Conservation (phyloP, 1,140 invertebrate species). For the Bombus waltoni region DNA sequence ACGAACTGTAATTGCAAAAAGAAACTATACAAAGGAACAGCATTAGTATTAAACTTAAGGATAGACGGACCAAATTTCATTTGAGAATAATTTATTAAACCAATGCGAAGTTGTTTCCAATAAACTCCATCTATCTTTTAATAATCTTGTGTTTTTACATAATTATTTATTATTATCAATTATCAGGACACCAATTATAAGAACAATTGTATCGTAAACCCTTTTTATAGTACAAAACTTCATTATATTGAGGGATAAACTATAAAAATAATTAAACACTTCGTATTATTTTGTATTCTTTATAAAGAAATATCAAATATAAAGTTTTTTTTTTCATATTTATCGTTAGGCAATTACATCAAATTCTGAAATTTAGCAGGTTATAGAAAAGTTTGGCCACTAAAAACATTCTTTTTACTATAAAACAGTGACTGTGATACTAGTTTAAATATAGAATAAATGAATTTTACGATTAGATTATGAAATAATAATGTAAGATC, state of each 20-base stretch:
- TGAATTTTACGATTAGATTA: constrained; percentile 17
- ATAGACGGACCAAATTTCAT: constrained; percentile 13
- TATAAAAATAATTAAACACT: neutral
- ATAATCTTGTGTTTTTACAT: constrained; percentile 56
- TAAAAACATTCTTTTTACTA: constrained; percentile 23
- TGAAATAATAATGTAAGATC: neutral
- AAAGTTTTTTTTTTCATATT: neutral
- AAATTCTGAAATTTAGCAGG: neutral
- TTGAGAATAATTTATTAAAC: constrained; percentile 70
- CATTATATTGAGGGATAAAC: neutral
- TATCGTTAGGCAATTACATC: neutral
- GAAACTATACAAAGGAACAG: neutral
- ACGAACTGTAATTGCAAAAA: constrained; percentile 13
- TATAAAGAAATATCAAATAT: neutral
- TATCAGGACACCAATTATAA: neutral
- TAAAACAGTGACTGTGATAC: constrained; percentile 45
- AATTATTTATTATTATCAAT: constrained; percentile 45
- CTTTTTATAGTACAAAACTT: constrained; percentile 33
- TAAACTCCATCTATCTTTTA: constrained; percentile 62
- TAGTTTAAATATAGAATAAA: constrained; percentile 32
- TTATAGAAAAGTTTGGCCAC: neutral
- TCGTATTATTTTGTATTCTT: neutral
- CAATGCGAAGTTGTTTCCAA: constrained; percentile 73
- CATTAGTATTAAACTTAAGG: constrained; percentile 36
- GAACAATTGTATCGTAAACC: constrained; percentile 18